phyloP scores from a whole-genome alignment of 2,113 vertebrate genomes.

The Okapia johnstoni region DNA sequence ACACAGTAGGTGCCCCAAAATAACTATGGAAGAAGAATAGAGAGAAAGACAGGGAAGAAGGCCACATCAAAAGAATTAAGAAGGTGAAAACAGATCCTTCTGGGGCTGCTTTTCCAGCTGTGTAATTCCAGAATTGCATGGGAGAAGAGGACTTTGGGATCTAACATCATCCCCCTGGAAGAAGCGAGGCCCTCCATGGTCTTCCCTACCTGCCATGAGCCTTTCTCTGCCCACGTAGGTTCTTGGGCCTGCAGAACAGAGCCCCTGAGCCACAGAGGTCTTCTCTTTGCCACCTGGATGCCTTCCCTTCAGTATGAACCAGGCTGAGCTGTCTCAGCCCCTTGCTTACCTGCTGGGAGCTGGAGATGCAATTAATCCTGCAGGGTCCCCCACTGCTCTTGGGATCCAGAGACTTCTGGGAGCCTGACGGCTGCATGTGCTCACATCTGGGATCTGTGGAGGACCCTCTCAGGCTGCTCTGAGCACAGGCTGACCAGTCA shows the following conservation, averaged over 20 bases:
- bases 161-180: neutral
- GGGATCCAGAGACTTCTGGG: neutral
- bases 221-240: fast-evolving
- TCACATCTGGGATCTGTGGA: neutral
- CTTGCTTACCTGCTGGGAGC: neutral
- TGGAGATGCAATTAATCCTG: neutral
- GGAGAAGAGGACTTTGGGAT: neutral
- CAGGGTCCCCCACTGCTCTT: neutral
- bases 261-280: too few species aligned
- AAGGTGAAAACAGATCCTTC: neutral
- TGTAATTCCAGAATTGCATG: neutral
- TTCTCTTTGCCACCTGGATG: neutral
- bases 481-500: neutral
- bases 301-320: neutral
- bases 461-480: neutral
- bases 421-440: neutral
- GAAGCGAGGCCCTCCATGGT: fast-evolving
- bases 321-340: neutral
- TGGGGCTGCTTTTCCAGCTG: neutral
- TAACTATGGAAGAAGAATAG: neutral
- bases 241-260: neutral
- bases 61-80: neutral
- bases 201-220: neutral
- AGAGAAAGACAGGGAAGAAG: neutral
- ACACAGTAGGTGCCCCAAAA: neutral